phyloP scores from a whole-genome alignment of 2,113 vertebrate species.

The Rhabdornis inornatus region DNA sequence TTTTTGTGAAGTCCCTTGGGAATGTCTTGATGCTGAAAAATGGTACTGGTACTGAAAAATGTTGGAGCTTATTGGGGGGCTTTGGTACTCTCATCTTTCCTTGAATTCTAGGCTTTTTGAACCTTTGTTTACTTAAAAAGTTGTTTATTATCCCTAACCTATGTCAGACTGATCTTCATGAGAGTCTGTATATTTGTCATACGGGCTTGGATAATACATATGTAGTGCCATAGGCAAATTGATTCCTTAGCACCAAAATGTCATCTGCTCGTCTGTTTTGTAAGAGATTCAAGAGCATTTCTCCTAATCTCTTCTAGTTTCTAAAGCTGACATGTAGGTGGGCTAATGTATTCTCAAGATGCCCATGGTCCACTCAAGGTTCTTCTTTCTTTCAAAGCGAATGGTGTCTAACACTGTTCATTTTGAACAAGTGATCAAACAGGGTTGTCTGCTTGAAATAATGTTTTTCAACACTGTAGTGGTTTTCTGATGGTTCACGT shows the following conservation, averaged over 20 bases:
- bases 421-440: background rate
- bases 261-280: background rate
- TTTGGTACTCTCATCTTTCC: background rate
- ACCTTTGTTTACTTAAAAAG: background rate
- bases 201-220: background rate
- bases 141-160: background rate
- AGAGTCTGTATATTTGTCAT: background rate
- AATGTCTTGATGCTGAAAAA: background rate
- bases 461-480: background rate
- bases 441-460: background rate
- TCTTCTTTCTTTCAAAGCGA: background rate
- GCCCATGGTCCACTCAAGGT: background rate
- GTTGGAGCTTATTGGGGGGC: background rate
- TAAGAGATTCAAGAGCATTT: background rate
- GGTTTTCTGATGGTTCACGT: background rate
- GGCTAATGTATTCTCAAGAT: background rate
- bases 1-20: background rate
- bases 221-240: rapidly evolving
- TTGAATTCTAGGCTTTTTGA: background rate
- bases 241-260: background rate
- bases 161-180: background rate
- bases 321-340: background rate
- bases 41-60: background rate
- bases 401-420: background rate
- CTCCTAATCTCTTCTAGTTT: background rate